Conservation (phyloP, 2,888 invertebrate species). For the Sinotaia quadrata region DNA sequence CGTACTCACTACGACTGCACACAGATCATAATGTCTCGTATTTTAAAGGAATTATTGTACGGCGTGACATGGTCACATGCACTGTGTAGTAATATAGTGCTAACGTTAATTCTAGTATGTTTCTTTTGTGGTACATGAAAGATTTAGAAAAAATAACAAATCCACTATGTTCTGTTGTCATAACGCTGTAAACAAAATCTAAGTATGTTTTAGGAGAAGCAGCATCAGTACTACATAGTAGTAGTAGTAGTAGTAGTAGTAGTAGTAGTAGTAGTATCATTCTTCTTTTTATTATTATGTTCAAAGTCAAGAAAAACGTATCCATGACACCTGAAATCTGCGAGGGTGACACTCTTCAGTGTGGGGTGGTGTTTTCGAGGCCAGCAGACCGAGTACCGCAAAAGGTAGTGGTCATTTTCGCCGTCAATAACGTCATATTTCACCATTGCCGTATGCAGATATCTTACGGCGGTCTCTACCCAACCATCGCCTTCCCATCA, state of each 20-base stretch:
- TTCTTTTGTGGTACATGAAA: too few relatives aligned
- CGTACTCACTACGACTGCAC: too few relatives aligned
- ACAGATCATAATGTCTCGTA: too few relatives aligned
- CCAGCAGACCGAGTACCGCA: constrained; percentile 29
- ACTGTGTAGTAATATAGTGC: too few relatives aligned
- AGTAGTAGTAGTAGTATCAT: neutral
- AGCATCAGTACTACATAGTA: neutral
- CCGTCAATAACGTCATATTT: constrained; percentile 29
- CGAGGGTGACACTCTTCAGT: constrained; percentile 33
- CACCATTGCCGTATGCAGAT: constrained; percentile 34
- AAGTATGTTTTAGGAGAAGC: too few relatives aligned
- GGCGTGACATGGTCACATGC: too few relatives aligned
- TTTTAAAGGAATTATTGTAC: too few relatives aligned
- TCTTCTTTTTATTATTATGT: neutral
- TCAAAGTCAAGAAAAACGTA: constrained; percentile 27
- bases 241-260: neutral
- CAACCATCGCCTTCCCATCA: constrained; percentile 38
- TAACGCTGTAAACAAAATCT: too few relatives aligned
- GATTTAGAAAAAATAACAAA: too few relatives aligned
- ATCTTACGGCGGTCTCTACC: constrained; percentile 43
- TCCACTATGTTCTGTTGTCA: too few relatives aligned
- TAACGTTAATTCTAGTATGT: too few relatives aligned
- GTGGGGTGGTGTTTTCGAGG: constrained; percentile 34
- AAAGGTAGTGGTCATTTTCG: constrained; percentile 36
- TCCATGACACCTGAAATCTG: constrained; percentile 21